These are phyloP conservation scores for Pyrocephalus nanus DNA, from an alignment of 2,797 vertebrate genomes.

Conservation along the genomic window DNA sequence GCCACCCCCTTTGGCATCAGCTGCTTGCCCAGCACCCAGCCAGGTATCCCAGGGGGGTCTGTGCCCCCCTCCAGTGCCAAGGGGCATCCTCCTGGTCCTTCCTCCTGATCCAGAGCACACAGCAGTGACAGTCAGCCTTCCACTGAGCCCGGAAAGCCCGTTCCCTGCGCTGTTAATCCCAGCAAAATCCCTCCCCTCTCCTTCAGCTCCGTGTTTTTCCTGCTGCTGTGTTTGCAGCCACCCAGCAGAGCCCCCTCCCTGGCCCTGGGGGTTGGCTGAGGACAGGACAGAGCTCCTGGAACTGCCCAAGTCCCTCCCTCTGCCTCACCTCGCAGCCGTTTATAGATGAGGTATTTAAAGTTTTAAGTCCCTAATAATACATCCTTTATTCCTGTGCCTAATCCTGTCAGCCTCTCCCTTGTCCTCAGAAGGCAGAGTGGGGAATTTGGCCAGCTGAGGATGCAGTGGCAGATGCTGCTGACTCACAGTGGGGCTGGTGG, in stretches of 20 bases:
- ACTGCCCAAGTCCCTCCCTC: not conserved
- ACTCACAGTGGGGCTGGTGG: not conserved
- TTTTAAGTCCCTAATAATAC: not conserved
- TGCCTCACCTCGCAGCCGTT: not conserved
- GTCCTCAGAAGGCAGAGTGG: not conserved
- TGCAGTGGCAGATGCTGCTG: not conserved
- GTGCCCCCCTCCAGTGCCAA: not conserved
- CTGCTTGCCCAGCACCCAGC: not conserved
- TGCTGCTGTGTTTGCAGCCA: fast-evolving
- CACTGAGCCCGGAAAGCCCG: not conserved
- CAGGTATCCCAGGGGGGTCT: fast-evolving
- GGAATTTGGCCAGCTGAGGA: not conserved
- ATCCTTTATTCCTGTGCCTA: not conserved
- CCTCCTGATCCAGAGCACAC: not conserved
- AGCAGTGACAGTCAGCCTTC: fast-evolving
- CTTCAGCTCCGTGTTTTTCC: not conserved
- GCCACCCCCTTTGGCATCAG: not conserved
- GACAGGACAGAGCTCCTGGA: not conserved
- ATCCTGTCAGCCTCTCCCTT: not conserved
- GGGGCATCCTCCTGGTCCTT: not conserved
- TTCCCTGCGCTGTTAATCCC: not conserved
- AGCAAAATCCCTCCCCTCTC: not conserved
- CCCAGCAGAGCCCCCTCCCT: not conserved
- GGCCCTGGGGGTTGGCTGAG: not conserved
- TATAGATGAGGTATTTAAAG: not conserved